Evolutionary conservation across 2,113 vertebrate species (phyloP), one percentile per base, ranked within the genome.

Genomic region (Stegastes partitus): DNA sequence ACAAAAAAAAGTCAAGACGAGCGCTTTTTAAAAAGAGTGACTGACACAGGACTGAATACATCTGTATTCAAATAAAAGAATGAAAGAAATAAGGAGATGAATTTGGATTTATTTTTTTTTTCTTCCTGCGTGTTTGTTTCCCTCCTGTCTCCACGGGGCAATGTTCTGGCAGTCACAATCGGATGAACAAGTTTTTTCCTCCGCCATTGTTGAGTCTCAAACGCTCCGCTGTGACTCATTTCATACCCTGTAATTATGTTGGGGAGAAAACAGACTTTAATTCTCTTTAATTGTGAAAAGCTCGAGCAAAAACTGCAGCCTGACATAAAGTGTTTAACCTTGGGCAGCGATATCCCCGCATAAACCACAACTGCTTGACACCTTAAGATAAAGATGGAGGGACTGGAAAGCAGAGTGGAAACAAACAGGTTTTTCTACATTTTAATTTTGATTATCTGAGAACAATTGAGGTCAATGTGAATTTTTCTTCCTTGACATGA

Each of bases 141-240:
- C 83, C 58, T 83, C 54, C 81, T 56, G 79, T 86, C 80, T 90
- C 83, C 85, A 90, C 64, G 34, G 89, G 87, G 78, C 83, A 85
- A 89, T 87, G 78, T 88, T 90, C 85, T 90, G 87, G 85, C 79
- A 88, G 77, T 86, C 87, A 90, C 87, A 89, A 88, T 85, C 65
- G 75, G 83, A 91, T 91, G 82, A 91, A 85, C 90, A 90, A 87
- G 85, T 92, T 92, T 89, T 87, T 87, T 49, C 85, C 82, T 87
- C 81, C 49, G 16, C 85, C 79, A 84, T 89, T 88, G 87, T 88
- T 70, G 74, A 85, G 83, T 81, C 66, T 89, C 57, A 73, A 82
- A 85, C 31, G 69, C 81, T 80, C 59, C 11, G 21, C 78, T 59
- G 63, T 91, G 91, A 93, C 85, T 94, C 89, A 90, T 87, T 89